Evolutionary conservation across 2,113 vertebrate species (phyloP).

Genomic region (Baryphthengus martii): DNA sequence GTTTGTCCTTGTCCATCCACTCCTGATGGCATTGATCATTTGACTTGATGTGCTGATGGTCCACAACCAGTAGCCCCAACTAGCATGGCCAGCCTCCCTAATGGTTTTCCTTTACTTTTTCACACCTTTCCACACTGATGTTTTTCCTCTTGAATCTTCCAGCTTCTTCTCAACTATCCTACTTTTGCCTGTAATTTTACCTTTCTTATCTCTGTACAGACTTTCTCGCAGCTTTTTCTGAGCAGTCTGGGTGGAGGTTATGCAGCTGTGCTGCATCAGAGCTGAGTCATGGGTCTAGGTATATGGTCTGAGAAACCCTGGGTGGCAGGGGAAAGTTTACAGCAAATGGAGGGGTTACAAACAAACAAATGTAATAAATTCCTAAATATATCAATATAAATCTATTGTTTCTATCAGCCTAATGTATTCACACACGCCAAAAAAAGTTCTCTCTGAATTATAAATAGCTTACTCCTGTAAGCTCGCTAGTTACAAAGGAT

Average conservation of each 20-base stretch:
- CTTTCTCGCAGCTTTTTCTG: background rate
- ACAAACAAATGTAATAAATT: background rate
- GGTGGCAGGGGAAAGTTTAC: background rate
- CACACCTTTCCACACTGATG: background rate
- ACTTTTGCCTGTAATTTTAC: background rate
- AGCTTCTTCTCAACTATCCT: background rate
- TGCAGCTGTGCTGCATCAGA: background rate
- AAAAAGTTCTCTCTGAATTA: background rate
- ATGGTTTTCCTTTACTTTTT: background rate
- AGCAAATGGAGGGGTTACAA: background rate
- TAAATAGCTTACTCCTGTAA: background rate
- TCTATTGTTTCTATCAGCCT: background rate
- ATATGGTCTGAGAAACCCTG: accelerated
- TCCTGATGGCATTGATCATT: background rate
- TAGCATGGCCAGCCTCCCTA: background rate
- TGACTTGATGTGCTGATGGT: background rate
- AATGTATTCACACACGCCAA: background rate
- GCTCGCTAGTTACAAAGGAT: background rate
- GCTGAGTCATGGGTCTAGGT: background rate
- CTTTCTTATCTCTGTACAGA: background rate
- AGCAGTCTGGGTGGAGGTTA: background rate
- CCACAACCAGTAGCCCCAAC: accelerated
- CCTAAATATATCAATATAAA: background rate
- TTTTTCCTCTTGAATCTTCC: background rate
- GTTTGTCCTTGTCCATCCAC: background rate